Percentiles rank a stretch among this genome's conserved stretches.
Conservation (phyloP, 2,888 invertebrate species). For the Drosophila robusta region DNA sequence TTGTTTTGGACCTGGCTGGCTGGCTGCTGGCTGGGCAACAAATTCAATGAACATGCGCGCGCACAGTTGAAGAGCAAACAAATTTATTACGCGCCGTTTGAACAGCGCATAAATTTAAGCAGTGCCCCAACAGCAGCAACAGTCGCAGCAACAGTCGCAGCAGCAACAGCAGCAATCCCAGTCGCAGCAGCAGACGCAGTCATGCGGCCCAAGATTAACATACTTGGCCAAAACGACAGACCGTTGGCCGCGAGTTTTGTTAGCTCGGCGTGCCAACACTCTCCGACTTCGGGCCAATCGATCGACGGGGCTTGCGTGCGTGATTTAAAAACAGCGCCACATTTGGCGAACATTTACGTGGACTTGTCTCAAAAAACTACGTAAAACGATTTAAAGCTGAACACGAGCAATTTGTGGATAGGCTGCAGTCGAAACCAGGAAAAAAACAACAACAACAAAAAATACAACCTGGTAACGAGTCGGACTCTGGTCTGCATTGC, state of each 20-base stretch:
- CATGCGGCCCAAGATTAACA: slow-evolving; percentile 72
- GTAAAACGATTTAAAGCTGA: slow-evolving; percentile 79
- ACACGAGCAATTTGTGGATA: slow-evolving; percentile 79
- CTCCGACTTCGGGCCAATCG: slow-evolving; percentile 59
- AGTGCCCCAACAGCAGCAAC: slow-evolving; percentile 22
- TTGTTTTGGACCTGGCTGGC: slow-evolving; percentile 23
- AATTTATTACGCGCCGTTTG: slow-evolving; percentile 82
- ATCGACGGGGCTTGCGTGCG: slow-evolving; percentile 74
- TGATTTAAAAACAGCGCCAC: slow-evolving; percentile 82
- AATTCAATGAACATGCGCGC: slow-evolving; percentile 82
- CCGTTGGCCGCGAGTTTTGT: too few relatives aligned
- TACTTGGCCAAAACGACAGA: slow-evolving; percentile 64
- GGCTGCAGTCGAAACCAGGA: slow-evolving; percentile 15
- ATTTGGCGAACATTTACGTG: slow-evolving; percentile 77
- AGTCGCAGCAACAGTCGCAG: slow-evolving; percentile 4
- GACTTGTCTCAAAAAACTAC: slow-evolving; percentile 73
- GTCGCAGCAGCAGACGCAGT: slow-evolving; percentile 10
- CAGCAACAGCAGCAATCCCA: slow-evolving; percentile 2
- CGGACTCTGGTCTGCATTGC: slow-evolving; percentile 18
- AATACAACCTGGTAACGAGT: slow-evolving; percentile 19
- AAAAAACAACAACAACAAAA: not conserved
- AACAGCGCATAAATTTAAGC: slow-evolving; percentile 81
- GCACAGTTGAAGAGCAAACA: slow-evolving; percentile 82
- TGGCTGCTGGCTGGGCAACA: slow-evolving; percentile 50
- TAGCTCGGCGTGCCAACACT: slow-evolving; percentile 19